Percentiles rank a stretch among this genome's conserved stretches.
Conservation (phyloP, 2,797 vertebrate species). For the Setipinna tenuifilis region DNA sequence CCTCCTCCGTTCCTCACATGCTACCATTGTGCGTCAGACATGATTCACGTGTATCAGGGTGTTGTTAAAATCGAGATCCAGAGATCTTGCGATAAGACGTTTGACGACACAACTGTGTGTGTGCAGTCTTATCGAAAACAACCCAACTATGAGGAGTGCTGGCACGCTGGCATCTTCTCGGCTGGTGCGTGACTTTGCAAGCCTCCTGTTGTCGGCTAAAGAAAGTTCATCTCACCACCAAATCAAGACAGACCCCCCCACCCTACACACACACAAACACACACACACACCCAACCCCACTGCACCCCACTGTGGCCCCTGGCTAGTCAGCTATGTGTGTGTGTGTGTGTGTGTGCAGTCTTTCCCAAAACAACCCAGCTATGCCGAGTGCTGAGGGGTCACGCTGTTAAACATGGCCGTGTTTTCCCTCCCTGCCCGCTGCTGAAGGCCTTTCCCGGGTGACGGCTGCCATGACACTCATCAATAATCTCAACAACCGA, state of each 20-base stretch:
- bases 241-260: no score
- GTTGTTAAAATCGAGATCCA: not conserved
- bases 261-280: no score
- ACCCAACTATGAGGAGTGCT: no score
- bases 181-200: no score
- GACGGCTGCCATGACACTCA: not conserved
- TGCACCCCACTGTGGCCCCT: no score
- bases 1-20: not conserved
- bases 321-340: no score
- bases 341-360: no score
- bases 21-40: not conserved
- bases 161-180: no score
- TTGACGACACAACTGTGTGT: not conserved
- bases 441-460: not conserved
- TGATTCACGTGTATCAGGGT: not conserved
- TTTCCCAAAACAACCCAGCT: constrained; percentile 11
- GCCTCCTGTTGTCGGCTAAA: no score
- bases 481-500: not conserved
- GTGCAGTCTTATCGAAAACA: no score
- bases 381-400: not conserved
- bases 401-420: not conserved
- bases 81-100: not conserved
- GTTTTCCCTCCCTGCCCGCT: not conserved
- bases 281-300: no score
- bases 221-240: no score